Evolutionary conservation across 2,797 vertebrate species (phyloP), one percentile per base, ranked within the genome.

Genomic region (Novumbra hubbsi): DNA sequence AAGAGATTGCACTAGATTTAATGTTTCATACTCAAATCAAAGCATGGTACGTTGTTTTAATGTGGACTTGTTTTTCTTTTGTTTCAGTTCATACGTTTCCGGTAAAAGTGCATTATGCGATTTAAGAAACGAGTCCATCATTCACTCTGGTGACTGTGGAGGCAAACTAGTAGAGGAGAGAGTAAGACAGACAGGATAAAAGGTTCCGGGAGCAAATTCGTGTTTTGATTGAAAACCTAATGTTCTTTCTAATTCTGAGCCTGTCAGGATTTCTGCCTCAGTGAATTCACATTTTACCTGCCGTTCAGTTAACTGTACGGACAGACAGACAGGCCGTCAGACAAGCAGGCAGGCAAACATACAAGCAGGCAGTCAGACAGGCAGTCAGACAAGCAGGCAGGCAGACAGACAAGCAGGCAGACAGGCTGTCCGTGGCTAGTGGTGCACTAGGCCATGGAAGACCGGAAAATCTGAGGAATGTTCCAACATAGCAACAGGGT

Each of bases 231-330:
- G 77, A 30, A 48, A 49, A 72, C 81, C 73, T 83, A 78, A 80
- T 69, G 73, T 68, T 78, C 77, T 65, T 73, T 72, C 73, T 60
- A 60, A 24, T 83, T 69, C n/a, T 73, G 70, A 80, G 75, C 76
- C 80, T 81, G 72, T 80, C 83, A 77, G 19, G 48, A 75, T 79
- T 63, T 38, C 48, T 79, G 63, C 80, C 76, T 80, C 65, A 41
- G 74, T 65, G 24, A 17, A 80, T 88, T 90, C 83, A 82, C 73
- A 81, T 87, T 86, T 57, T 83, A 76, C 70, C 77, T 66, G 57
- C 76, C 72, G 83, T 80, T 81, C 79, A 79, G 84, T 82, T 80
- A 77, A 79, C 62, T 77, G 77, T 76, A 68, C 76, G 77, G 81
- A 68, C 75, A 11, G 66, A 75, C 55, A 57, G 9, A 12, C 55